A percentile compares a stretch with the other conserved stretches of the same genome.
Conservation (phyloP, 1,140 invertebrate species). For the Geopemphigus sp. region DNA sequence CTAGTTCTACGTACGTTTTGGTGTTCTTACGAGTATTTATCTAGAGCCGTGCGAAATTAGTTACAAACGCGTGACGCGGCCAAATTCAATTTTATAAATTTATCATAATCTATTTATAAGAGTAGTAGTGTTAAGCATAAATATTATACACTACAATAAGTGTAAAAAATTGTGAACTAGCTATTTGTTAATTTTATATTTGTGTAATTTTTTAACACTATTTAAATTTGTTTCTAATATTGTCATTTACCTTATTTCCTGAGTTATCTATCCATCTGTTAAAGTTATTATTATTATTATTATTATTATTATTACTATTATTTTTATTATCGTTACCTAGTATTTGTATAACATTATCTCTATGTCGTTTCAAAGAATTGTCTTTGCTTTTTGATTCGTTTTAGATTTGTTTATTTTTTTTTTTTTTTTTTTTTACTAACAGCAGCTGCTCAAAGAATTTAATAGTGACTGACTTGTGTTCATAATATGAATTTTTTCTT, state of each 20-base stretch:
- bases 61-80: not conserved
- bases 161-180: conserved; percentile 33
- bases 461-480: conserved; percentile 48
- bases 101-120: not conserved
- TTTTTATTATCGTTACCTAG: conserved; percentile 38
- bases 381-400: conserved; percentile 22
- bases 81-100: not conserved
- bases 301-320: conserved; percentile 24
- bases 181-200: conserved; percentile 49
- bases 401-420: not conserved
- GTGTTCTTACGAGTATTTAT: not conserved
- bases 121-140: not conserved
- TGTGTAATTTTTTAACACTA: conserved; percentile 13
- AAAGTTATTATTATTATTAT: conserved; percentile 22
- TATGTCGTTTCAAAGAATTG: conserved; percentile 22
- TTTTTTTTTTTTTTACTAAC: conserved; percentile 23
- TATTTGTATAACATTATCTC: conserved; percentile 31
- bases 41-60: not conserved
- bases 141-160: not conserved
- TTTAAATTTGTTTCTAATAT: conserved; percentile 10
- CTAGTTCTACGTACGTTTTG: not conserved
- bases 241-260: conserved; percentile 12
- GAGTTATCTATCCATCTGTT: conserved; percentile 27
- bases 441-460: conserved; percentile 40
- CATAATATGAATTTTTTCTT: not conserved